Conservation (phyloP, 92 coral and sea anemone species). For the Palythoa heliodiscus region DNA sequence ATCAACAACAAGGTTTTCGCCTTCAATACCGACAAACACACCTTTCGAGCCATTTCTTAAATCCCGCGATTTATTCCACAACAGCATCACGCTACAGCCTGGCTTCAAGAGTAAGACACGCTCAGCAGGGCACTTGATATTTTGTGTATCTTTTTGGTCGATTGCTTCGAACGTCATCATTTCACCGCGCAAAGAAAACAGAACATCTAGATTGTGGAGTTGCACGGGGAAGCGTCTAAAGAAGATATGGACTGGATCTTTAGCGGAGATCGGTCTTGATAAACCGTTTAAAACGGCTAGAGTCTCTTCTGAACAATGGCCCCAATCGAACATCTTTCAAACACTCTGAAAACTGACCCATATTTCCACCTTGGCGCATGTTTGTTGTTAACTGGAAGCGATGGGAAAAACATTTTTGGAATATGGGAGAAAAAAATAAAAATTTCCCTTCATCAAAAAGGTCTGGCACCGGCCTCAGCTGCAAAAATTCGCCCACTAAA, state of each 20-base stretch:
- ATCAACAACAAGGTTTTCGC: conserved; percentile 30
- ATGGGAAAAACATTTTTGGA: conserved; percentile 51
- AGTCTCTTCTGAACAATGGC: conserved; percentile 47
- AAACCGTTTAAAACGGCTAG: conserved; percentile 13
- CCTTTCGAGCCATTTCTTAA: conserved; percentile 38
- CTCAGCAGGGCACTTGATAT: conserved; percentile 52
- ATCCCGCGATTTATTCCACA: conserved; percentile 40
- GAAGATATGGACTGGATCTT: conserved; percentile 50
- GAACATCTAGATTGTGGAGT: conserved; percentile 47
- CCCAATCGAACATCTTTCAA: conserved; percentile 54
- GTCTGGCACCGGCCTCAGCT: conserved; percentile 5
- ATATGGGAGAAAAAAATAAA: conserved; percentile 9
- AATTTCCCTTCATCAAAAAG: conserved; percentile 14
- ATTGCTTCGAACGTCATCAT: conserved; percentile 53
- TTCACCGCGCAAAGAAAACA: conserved; percentile 55
- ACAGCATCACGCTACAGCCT: conserved; percentile 15
- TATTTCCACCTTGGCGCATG: conserved; percentile 49
- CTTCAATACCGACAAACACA: conserved; percentile 9
- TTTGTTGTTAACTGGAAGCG: conserved; percentile 42
- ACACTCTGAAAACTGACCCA: conserved; percentile 32
- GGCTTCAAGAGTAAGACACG: conserved; percentile 37
- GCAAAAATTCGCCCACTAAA: not conserved
- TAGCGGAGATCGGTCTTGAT: conserved; percentile 52
- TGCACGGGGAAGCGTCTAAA: conserved; percentile 64
- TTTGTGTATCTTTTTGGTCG: conserved; percentile 49